Evolutionary conservation across 1,140 invertebrate genomes (phyloP).

Genomic region (Harlomillsia oculata): DNA sequence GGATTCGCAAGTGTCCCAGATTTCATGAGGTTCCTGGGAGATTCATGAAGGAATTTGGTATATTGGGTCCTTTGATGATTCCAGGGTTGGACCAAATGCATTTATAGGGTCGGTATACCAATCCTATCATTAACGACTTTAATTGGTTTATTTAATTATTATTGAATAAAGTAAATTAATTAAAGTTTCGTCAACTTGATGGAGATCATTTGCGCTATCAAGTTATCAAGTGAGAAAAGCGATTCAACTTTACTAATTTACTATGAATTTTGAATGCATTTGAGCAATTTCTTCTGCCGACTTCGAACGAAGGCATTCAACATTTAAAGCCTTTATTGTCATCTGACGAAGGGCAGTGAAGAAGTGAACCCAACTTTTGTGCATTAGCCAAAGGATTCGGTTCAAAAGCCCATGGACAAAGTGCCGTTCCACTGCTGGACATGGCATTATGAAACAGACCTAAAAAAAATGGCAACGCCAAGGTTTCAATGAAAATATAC

Average conservation of each 20-base stretch:
- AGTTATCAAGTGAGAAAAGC: no score
- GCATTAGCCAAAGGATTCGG: conserved; percentile 40
- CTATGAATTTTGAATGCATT: conserved; percentile 2
- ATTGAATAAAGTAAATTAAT: no score
- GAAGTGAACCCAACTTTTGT: conserved; percentile 39
- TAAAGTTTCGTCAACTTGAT: no score
- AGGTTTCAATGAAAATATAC: no score
- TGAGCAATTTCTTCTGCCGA: conserved; percentile 19
- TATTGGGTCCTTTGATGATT: conserved; percentile 3
- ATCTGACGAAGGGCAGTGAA: conserved; percentile 36
- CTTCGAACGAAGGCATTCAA: conserved; percentile 38
- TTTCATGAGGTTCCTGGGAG: conserved; percentile 10
- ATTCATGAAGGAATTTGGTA: conserved; percentile 3
- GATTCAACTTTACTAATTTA: no score
- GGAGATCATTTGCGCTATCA: no score
- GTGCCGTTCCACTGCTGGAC: conserved; percentile 44
- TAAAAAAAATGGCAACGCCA: conserved; percentile 24
- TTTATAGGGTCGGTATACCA: conserved; percentile 22
- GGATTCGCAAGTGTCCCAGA: not conserved
- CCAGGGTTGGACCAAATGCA: conserved; percentile 18
- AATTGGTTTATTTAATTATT: no score
- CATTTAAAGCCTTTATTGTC: conserved; percentile 33
- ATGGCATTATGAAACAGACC: conserved; percentile 41
- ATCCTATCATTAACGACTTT: not conserved
- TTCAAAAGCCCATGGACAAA: conserved; percentile 47